phyloP scores from a whole-genome alignment of 2,888 invertebrate species.

The Caenorhabditis sinica region DNA sequence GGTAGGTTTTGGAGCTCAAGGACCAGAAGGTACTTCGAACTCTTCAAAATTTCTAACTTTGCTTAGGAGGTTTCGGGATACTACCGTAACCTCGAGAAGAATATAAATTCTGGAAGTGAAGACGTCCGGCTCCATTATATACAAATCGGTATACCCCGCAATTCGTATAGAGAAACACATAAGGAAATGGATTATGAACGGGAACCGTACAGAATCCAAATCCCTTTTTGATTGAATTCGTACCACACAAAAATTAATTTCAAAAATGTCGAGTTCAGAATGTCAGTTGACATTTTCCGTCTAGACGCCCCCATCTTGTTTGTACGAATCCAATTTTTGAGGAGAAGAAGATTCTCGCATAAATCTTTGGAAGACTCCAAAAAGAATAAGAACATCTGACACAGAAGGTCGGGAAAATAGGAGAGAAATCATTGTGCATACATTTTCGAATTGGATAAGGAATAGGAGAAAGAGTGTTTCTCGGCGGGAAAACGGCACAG shows the following conservation, averaged over 20 bases:
- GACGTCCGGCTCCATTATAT: not conserved
- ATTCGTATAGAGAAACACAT: not conserved
- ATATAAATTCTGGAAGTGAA: not conserved
- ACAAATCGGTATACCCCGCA: not conserved
- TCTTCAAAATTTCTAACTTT: not conserved
- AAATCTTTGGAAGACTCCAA: not conserved
- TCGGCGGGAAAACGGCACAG: not conserved
- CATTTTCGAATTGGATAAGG: constrained; percentile 3
- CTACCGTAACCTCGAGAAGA: not conserved
- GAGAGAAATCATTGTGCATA: constrained; percentile 3
- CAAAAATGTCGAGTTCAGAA: constrained; percentile 15
- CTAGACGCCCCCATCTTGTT: constrained; percentile 35
- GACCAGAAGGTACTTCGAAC: not conserved
- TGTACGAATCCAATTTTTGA: constrained; percentile 16
- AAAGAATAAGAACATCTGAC: constrained; percentile 11
- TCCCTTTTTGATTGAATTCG: not conserved
- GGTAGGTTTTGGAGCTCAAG: constrained; percentile 6
- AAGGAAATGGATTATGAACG: not conserved
- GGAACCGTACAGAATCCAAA: not conserved
- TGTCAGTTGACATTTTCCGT: constrained; percentile 24
- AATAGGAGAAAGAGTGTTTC: not conserved
- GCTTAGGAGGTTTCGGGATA: too few species aligned
- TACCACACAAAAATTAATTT: constrained; percentile 23
- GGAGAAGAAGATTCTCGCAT: constrained; percentile 3
- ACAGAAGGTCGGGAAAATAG: not conserved